Conservation (phyloP, 2,113 vertebrate species). For the Mormyrus iriodes region DNA sequence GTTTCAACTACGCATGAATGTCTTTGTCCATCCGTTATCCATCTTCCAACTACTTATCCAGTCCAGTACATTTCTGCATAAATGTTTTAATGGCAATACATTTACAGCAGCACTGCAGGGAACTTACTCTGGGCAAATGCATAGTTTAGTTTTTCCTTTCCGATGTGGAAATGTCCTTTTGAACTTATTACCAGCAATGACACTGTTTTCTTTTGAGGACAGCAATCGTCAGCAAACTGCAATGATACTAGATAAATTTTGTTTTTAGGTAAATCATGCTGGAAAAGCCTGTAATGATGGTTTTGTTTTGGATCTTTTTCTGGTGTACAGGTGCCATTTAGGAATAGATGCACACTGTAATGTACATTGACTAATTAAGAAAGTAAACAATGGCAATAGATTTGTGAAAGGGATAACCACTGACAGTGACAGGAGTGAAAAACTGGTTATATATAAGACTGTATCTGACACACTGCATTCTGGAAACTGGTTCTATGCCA, state of each 20-base stretch:
- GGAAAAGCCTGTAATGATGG: not conserved
- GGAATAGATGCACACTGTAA: not conserved
- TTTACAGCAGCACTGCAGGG: not conserved
- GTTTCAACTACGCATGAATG: no score
- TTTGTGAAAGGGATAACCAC: not conserved
- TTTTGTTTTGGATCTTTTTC: not conserved
- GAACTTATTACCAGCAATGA: not conserved
- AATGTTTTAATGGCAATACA: not conserved
- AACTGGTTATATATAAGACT: not conserved
- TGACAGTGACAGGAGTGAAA: not conserved
- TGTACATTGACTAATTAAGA: not conserved
- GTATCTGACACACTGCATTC: not conserved
- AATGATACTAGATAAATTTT: not conserved
- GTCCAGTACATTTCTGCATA: no score
- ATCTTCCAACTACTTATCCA: no score
- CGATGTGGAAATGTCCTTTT: not conserved
- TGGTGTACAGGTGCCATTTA: no score
- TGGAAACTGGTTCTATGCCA: not conserved
- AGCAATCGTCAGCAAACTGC: not conserved
- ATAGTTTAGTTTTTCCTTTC: not conserved
- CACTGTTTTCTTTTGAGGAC: not conserved
- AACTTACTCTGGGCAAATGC: not conserved
- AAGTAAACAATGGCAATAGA: not conserved
- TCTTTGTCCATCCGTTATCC: no score
- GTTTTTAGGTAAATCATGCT: not conserved